Percentiles rank a stretch among this genome's conserved stretches.
Evolutionary conservation across 2,797 vertebrate genomes (phyloP).

Genomic region (Parauchenoglanis punctatus): DNA sequence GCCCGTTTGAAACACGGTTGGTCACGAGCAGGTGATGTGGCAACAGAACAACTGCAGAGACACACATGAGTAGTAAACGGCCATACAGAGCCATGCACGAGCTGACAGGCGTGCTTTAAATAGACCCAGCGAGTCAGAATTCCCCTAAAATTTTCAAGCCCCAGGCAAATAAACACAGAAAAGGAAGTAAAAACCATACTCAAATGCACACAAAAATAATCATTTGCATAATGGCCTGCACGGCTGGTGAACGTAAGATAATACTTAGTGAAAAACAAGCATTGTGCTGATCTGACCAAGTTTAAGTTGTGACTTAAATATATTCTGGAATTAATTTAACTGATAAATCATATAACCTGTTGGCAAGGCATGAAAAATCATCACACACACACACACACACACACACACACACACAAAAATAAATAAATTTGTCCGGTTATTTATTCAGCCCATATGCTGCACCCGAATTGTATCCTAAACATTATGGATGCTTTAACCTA

Average conservation of each 20-base stretch:
- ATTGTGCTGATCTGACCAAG: not conserved
- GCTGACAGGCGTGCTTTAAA: slow-evolving; percentile 64
- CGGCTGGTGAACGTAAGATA: slow-evolving; percentile 44
- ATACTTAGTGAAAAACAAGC: slow-evolving; percentile 8
- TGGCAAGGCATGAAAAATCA: not conserved
- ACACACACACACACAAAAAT: not conserved
- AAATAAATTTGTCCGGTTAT: not conserved
- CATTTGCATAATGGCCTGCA: slow-evolving; percentile 65
- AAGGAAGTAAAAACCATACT: slow-evolving; percentile 67
- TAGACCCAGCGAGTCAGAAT: slow-evolving; percentile 65
- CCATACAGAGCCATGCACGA: slow-evolving; percentile 58
- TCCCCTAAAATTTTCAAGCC: slow-evolving; percentile 68
- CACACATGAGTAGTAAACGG: slow-evolving; percentile 63
- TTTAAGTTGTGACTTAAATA: slow-evolving; percentile 1
- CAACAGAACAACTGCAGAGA: slow-evolving; percentile 64
- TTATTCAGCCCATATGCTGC: not conserved
- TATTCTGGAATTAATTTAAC: not conserved
- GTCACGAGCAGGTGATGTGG: slow-evolving; percentile 53
- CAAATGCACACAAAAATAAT: slow-evolving; percentile 55
- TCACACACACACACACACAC: not conserved
- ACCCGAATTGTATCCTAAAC: not conserved
- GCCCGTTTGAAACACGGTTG: slow-evolving; percentile 62
- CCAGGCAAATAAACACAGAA: slow-evolving; percentile 64
- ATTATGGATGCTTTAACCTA: not conserved
- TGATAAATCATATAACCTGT: not conserved